phyloP scores from a whole-genome alignment of 2,797 vertebrate genomes.

The Lacerta viridis region DNA sequence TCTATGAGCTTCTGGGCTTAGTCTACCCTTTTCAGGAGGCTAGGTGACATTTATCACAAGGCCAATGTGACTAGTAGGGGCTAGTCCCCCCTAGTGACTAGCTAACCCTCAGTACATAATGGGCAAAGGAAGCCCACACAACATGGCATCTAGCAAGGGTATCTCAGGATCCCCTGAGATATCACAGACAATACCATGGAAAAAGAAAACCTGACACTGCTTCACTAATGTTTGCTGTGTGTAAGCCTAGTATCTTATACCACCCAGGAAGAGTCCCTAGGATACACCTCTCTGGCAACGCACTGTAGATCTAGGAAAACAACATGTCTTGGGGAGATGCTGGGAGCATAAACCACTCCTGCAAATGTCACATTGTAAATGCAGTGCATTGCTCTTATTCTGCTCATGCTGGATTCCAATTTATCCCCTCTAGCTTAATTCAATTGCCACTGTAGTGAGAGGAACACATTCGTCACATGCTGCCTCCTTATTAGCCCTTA shows the following conservation, averaged over 20 bases:
- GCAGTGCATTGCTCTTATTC: background rate
- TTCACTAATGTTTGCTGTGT: background rate
- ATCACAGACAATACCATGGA: no score
- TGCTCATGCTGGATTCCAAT: background rate
- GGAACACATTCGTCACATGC: background rate
- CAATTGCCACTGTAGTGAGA: background rate
- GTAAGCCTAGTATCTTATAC: background rate
- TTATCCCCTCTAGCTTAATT: background rate
- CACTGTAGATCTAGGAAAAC: background rate
- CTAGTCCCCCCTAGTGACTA: background rate
- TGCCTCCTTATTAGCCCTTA: background rate
- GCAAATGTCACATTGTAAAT: background rate
- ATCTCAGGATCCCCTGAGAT: background rate
- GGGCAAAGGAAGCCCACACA: background rate
- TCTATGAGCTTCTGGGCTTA: constrained; percentile 27
- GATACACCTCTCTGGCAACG: background rate
- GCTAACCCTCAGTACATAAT: background rate
- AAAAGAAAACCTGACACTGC: background rate
- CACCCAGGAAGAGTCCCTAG: background rate
- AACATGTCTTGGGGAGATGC: background rate
- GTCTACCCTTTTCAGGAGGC: constrained; percentile 16
- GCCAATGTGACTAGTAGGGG: background rate
- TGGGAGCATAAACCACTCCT: background rate
- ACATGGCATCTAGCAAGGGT: background rate
- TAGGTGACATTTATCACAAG: background rate